These are phyloP conservation scores for Leptodactylus fuscus DNA, from an alignment of 2,113 vertebrate species.

Conservation along the genomic window DNA sequence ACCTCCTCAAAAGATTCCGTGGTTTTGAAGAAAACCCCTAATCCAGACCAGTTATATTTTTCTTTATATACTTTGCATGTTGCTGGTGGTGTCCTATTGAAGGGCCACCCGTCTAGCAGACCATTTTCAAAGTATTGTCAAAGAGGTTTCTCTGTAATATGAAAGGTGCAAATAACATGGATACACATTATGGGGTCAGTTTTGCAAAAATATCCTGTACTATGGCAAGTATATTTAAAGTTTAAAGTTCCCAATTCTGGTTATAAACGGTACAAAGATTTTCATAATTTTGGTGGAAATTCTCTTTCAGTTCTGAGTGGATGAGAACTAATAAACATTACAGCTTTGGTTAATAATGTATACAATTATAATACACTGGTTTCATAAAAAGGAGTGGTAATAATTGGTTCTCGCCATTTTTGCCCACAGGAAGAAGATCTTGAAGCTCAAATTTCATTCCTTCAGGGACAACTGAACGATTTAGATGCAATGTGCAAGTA, in stretches of 20 bases:
- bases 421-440: conserved; percentile 88
- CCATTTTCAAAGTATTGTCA: background rate
- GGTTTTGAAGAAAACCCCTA: background rate
- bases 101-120: background rate
- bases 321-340: background rate
- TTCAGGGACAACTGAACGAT: conserved; percentile 97
- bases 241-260: background rate
- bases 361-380: too few species aligned
- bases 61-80: background rate
- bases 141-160: too few species aligned
- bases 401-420: background rate
- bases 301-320: background rate
- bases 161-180: too few species aligned
- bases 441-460: conserved; percentile 95
- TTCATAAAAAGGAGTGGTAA: background rate
- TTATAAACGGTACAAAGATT: too few species aligned
- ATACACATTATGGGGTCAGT: too few species aligned
- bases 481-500: conserved; percentile 99
- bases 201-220: too few species aligned
- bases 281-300: too few species aligned
- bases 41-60: background rate
- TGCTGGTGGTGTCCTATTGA: accelerated
- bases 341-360: too few species aligned
- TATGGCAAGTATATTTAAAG: too few species aligned
- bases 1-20: background rate